A percentile compares a stretch with the other conserved stretches of the same genome.
These are phyloP conservation scores for Graptemys geographica DNA, from an alignment of 2,797 vertebrate species.

Conservation along the genomic window DNA sequence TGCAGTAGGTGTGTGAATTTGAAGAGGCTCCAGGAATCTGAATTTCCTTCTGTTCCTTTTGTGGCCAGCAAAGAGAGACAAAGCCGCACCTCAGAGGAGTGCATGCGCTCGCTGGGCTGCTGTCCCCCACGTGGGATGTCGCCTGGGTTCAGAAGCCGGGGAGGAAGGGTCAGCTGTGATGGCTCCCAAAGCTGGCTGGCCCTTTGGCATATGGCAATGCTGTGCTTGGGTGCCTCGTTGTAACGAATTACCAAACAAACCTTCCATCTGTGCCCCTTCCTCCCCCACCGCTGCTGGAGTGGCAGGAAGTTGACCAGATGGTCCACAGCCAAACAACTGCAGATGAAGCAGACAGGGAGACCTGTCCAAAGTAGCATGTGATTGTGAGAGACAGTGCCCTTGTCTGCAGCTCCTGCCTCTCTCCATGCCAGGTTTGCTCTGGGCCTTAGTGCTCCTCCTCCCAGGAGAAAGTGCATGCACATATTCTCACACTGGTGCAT, in stretches of 20 bases:
- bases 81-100: not conserved
- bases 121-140: not conserved
- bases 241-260: conserved; percentile 76
- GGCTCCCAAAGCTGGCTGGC: conserved; percentile 16
- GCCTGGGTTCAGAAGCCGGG: not conserved
- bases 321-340: conserved; percentile 58
- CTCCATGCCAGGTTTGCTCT: not conserved
- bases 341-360: conserved; percentile 36
- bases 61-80: not conserved
- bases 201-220: conserved; percentile 69
- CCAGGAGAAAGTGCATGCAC: not conserved
- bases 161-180: conserved; percentile 4
- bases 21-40: not conserved
- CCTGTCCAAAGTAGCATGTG: not conserved
- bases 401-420: not conserved
- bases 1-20: not conserved
- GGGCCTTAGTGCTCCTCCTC: rapidly evolving
- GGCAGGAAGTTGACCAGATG: conserved; percentile 73
- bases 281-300: not conserved
- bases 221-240: conserved; percentile 64
- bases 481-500: not conserved
- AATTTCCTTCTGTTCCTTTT: not conserved
- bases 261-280: conserved; percentile 73
- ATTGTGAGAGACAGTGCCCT: not conserved
- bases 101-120: rapidly evolving